Evolutionary conservation across 2,797 vertebrate species (phyloP).

Genomic region (Carcharodon carcharias): DNA sequence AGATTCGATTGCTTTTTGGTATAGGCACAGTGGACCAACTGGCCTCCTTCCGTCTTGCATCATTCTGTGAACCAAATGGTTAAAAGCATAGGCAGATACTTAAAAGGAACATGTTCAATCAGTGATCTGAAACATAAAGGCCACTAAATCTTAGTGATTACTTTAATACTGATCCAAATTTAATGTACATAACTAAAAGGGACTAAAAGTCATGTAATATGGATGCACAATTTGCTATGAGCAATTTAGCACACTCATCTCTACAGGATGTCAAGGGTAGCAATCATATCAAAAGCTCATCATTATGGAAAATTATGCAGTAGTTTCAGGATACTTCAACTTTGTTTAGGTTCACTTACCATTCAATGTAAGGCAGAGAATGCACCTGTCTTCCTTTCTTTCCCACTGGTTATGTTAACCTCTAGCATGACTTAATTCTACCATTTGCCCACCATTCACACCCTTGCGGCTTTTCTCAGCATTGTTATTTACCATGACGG

Average conservation of each 20-base stretch:
- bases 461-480: background rate
- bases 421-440: background rate
- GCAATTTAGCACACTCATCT: background rate
- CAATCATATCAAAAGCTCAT: slow-evolving; percentile 31
- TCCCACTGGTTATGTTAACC: background rate
- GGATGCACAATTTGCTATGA: slow-evolving; percentile 4
- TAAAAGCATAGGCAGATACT: background rate
- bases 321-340: background rate
- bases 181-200: background rate
- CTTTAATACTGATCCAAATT: background rate
- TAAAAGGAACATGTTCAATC: background rate
- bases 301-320: slow-evolving; percentile 18
- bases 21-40: background rate
- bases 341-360: slow-evolving; percentile 6
- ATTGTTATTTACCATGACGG: background rate
- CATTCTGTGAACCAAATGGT: background rate
- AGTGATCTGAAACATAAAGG: background rate
- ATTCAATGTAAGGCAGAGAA: background rate
- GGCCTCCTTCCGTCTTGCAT: background rate
- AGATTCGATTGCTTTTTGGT: background rate
- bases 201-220: slow-evolving; percentile 2
- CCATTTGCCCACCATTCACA: background rate
- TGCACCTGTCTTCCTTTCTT: background rate
- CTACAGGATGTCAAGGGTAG: slow-evolving; percentile 9
- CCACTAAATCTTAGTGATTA: background rate